phyloP scores from a whole-genome alignment of 2,888 invertebrate species.

The Sinohyriopsis cumingii region DNA sequence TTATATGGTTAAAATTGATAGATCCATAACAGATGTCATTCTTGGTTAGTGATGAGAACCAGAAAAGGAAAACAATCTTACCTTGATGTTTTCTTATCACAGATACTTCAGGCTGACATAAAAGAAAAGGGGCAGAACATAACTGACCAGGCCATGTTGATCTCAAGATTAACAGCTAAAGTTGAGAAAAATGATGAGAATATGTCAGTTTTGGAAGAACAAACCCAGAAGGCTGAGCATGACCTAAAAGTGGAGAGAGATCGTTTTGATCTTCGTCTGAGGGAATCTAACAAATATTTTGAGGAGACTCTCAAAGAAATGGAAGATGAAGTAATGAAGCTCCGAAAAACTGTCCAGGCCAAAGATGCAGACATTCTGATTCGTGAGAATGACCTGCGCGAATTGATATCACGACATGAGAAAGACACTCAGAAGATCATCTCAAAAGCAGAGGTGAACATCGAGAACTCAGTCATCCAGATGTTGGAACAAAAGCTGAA shows the following conservation, averaged over 20 bases:
- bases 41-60: background rate
- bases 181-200: constrained; percentile 62
- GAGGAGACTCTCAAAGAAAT: constrained; percentile 64
- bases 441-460: constrained; percentile 58
- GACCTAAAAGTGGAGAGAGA: constrained; percentile 58
- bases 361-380: constrained; percentile 56
- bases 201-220: constrained; percentile 51
- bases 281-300: constrained; percentile 64
- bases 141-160: constrained; percentile 53
- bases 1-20: background rate
- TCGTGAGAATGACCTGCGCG: constrained; percentile 60
- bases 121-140: constrained; percentile 61
- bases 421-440: constrained; percentile 61
- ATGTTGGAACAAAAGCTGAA: constrained; percentile 66
- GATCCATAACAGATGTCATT: background rate
- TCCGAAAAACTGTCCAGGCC: constrained; percentile 45
- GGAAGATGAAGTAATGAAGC: constrained; percentile 51
- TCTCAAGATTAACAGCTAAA: constrained; percentile 61
- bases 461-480: constrained; percentile 61
- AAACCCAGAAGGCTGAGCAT: constrained; percentile 55
- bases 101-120: constrained; percentile 64
- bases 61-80: background rate
- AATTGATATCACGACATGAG: constrained; percentile 60
- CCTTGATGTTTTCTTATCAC: constrained; percentile 48
- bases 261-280: constrained; percentile 54